Percentiles rank a stretch among this genome's conserved stretches.
Conservation (phyloP, 2,888 invertebrate genomes). For the Aphidius colemani region DNA sequence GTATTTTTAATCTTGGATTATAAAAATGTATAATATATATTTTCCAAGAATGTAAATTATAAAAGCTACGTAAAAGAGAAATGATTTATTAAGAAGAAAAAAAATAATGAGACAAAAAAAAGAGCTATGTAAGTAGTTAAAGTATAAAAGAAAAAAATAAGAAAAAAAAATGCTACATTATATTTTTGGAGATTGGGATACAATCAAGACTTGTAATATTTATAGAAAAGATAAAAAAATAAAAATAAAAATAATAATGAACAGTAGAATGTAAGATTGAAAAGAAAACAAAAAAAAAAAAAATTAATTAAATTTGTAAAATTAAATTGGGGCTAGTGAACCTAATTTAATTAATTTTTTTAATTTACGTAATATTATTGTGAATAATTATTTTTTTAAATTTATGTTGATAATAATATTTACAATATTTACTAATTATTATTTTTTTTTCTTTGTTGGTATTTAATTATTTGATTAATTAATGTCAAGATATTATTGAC, state of each 20-base stretch:
- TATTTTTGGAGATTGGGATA: constrained; percentile 59
- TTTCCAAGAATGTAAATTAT: constrained; percentile 8
- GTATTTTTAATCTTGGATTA: too few relatives aligned
- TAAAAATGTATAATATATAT: constrained; percentile 10
- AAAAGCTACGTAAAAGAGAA: neutral
- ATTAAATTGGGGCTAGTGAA: too few relatives aligned
- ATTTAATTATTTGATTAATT: too few relatives aligned
- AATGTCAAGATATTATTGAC: too few relatives aligned
- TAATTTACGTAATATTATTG: too few relatives aligned
- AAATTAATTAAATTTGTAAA: too few relatives aligned
- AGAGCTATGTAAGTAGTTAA: constrained; percentile 31
- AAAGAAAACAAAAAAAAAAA: too few relatives aligned
- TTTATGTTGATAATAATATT: too few relatives aligned
- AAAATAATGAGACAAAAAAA: constrained; percentile 21
- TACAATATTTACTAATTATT: too few relatives aligned
- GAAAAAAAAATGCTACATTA: constrained; percentile 51
- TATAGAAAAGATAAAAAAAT: constrained; percentile 49
- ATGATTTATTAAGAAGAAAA: constrained; percentile 26
- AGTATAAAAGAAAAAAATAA: constrained; percentile 37
- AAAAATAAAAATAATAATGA: neutral
- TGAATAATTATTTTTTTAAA: too few relatives aligned
- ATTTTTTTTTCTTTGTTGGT: too few relatives aligned
- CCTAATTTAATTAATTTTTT: too few relatives aligned
- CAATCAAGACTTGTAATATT: constrained; percentile 56
- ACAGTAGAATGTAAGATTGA: neutral